Evolutionary conservation across 2,797 vertebrate genomes (phyloP).

Genomic region (Platalea minor): DNA sequence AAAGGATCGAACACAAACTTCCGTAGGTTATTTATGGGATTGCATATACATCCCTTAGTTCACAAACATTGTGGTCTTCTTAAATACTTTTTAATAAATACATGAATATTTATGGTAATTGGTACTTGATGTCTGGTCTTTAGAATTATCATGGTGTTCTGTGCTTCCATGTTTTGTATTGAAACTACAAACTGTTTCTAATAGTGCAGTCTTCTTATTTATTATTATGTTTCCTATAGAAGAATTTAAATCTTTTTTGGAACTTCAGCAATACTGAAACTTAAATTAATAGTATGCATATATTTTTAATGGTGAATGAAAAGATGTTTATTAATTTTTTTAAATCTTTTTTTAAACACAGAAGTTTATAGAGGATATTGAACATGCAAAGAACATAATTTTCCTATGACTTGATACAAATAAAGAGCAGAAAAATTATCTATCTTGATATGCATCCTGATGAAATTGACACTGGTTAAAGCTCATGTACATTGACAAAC

Average conservation of each 20-base stretch:
- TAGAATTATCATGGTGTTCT: not conserved
- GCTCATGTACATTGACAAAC: not conserved
- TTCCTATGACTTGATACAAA: not conserved
- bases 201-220: not conserved
- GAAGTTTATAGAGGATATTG: not conserved
- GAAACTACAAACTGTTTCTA: not conserved
- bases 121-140: not conserved
- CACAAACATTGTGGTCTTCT: not conserved
- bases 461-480: not conserved
- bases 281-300: not conserved
- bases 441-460: not conserved
- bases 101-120: not conserved
- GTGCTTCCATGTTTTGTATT: not conserved
- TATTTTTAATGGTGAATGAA: not conserved
- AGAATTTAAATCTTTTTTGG: not conserved
- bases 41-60: not conserved
- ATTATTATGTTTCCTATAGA: not conserved
- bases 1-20: not conserved
- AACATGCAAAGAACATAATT: not conserved
- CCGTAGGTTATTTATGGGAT: not conserved
- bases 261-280: not conserved
- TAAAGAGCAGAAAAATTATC: not conserved
- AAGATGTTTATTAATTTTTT: not conserved
- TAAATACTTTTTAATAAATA: not conserved
- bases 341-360: not conserved